Base-by-base conservation (phyloP, 2,888 invertebrate genomes). In the Xestia c-nigrum region DNA sequence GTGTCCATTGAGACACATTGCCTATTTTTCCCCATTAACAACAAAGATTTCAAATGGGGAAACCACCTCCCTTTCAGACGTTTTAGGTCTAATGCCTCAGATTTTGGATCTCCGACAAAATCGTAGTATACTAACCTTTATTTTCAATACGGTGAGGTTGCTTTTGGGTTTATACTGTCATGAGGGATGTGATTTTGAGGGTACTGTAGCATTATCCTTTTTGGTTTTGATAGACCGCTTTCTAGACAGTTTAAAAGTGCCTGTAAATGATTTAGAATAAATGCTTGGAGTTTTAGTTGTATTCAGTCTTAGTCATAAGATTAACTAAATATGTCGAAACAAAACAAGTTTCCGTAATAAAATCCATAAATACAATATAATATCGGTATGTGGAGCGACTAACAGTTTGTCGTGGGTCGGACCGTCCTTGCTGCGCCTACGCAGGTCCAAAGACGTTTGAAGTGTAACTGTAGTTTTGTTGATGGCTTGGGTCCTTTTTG, bases 361-460 rank as follows among this genome's bases (percentile, higher is more conserved):
- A 81, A 82, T 73, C 79, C 76, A 65, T 71, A 69, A 72, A 68
- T 70, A 74, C 64, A 81, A 78, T 78, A 84, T 72, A 80, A 81
- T 84, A 85, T 79, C 46, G 86, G 77, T 85, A 89, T 88, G 84
- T 85, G 74, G 86, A 79, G 72, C 86, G 73, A 76, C 83, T 86
- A 89, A 89, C 87, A 73, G 88, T 88, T 78, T 46, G 72, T n/a
- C 46, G 88, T 86, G 78, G 85, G 87, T 80, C 77, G 69, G 61
- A 21, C 75, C 74, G 89, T 90, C 91, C 91, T 91, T 91, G 72
- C 68, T 64, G 70, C 88, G 81, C 91, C 90, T 80, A 88, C 91
- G 79, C 72, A 73, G 14, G n/a, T 10, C 74, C 77, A 87, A 75
- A 84, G 66, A 31, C 63, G 63, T 75, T 75, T 79, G 14, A 50